Evolutionary conservation across 2,888 invertebrate genomes (phyloP).

Genomic region (Sinelater perroti): DNA sequence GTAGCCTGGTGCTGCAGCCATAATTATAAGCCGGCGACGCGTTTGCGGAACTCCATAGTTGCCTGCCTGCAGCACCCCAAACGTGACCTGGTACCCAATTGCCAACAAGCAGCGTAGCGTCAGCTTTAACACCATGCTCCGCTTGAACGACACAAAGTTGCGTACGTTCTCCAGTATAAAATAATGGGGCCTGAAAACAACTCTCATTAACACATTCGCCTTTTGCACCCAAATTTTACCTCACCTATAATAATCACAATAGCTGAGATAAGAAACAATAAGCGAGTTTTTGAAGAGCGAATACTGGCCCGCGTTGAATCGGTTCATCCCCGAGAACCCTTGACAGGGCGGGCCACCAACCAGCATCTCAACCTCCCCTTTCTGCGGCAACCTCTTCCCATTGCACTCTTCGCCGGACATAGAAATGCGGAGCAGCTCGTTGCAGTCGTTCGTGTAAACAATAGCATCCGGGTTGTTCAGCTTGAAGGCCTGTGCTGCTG

Average conservation of each 20-base stretch:
- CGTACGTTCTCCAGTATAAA: slow-evolving; percentile 87
- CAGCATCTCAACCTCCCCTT: slow-evolving; percentile 83
- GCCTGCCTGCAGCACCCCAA: slow-evolving; percentile 87
- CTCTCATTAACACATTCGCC: too few relatives aligned
- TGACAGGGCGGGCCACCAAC: slow-evolving; percentile 91
- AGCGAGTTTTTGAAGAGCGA: slow-evolving; percentile 87
- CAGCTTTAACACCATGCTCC: slow-evolving; percentile 81
- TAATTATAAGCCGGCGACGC: slow-evolving; percentile 74
- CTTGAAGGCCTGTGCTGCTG: slow-evolving; percentile 81
- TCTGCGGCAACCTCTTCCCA: slow-evolving; percentile 66
- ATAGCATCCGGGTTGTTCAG: slow-evolving; percentile 77
- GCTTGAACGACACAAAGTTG: slow-evolving; percentile 86
- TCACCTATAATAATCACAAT: slow-evolving; percentile 86
- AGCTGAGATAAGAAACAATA: slow-evolving; percentile 82
- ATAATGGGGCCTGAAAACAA: slow-evolving; percentile 71
- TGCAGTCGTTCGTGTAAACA: slow-evolving; percentile 87
- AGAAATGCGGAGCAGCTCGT: slow-evolving; percentile 72
- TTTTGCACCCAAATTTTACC: not conserved
- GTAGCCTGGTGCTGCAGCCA: slow-evolving; percentile 84
- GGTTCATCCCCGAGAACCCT: slow-evolving; percentile 90
- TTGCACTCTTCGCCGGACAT: slow-evolving; percentile 65
- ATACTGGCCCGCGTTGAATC: slow-evolving; percentile 85
- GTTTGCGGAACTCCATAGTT: slow-evolving; percentile 87
- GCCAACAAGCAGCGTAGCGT: slow-evolving; percentile 77
- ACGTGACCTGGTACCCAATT: slow-evolving; percentile 89